phyloP scores from a whole-genome alignment of 2,888 invertebrate genomes.

The Subacronicta megacephala region DNA sequence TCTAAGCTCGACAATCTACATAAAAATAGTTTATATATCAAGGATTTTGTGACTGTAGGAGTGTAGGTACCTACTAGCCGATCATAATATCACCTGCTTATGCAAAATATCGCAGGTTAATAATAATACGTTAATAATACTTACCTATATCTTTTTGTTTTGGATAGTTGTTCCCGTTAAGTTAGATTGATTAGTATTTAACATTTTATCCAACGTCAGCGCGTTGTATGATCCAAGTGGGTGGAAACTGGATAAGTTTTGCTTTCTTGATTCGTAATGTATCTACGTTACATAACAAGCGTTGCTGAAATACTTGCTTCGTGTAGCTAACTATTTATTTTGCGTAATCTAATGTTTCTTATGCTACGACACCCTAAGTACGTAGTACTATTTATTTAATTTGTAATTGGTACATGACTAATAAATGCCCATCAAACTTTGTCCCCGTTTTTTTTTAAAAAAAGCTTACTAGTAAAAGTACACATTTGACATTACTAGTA shows the following conservation, averaged over 20 bases:
- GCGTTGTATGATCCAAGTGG: constrained; percentile 31
- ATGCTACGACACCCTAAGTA: not conserved
- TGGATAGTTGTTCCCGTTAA: too few relatives aligned
- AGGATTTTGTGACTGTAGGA: constrained; percentile 53
- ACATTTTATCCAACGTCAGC: not conserved
- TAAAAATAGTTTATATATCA: constrained; percentile 56
- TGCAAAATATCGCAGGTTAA: constrained; percentile 5
- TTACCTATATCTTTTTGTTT: too few relatives aligned
- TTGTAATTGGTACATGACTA: too few relatives aligned
- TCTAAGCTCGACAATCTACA: constrained; percentile 59
- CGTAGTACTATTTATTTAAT: not conserved
- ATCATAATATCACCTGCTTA: constrained; percentile 33
- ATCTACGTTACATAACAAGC: constrained; percentile 7
- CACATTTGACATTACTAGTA: too few relatives aligned
- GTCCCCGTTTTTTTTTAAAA: too few relatives aligned
- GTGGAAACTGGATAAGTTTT: constrained; percentile 38
- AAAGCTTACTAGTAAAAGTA: too few relatives aligned
- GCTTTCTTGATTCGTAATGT: constrained; percentile 44
- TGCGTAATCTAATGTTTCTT: not conserved
- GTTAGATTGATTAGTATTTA: too few relatives aligned
- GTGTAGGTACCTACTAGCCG: too few relatives aligned
- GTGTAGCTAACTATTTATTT: constrained; percentile 9
- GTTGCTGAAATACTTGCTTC: constrained; percentile 5
- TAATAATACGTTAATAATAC: too few relatives aligned
- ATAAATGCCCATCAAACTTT: too few relatives aligned